Percentiles rank a stretch among this genome's conserved stretches.
Evolutionary conservation across 2,113 vertebrate species (phyloP).

Genomic region (Mustela lutreola): DNA sequence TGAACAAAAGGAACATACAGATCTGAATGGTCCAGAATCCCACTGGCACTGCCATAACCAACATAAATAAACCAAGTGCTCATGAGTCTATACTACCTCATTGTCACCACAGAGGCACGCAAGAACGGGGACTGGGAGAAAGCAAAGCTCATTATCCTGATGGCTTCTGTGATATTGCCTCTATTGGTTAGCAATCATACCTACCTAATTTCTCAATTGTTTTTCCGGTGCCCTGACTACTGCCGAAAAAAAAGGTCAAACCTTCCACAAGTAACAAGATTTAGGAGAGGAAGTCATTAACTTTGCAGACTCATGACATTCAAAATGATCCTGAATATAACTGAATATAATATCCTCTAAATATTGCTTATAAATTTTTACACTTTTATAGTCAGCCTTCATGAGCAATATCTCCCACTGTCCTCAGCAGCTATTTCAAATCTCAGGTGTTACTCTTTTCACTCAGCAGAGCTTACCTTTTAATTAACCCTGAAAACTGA

Average conservation of each 20-base stretch:
- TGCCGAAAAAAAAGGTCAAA: slow-evolving; percentile 46
- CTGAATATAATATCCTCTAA: background rate
- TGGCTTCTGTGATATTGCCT: slow-evolving; percentile 12
- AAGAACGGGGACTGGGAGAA: too few relatives aligned
- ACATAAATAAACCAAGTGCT: too few relatives aligned
- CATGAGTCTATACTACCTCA: too few relatives aligned
- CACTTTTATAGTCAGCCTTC: background rate
- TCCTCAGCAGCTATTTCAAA: background rate
- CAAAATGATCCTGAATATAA: slow-evolving; percentile 30
- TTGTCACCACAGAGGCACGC: too few relatives aligned
- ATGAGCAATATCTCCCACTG: background rate
- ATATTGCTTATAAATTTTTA: background rate
- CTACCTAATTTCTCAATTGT: slow-evolving; percentile 48
- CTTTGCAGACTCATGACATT: slow-evolving; percentile 16
- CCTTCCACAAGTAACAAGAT: slow-evolving; percentile 51
- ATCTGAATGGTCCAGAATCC: too few relatives aligned
- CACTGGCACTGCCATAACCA: too few relatives aligned
- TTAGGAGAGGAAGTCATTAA: slow-evolving; percentile 47
- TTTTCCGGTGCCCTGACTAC: slow-evolving; percentile 58
- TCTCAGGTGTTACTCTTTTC: background rate
- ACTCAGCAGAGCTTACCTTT: background rate
- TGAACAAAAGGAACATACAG: too few relatives aligned
- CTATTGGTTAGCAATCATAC: slow-evolving; percentile 30
- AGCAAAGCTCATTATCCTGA: too few relatives aligned
- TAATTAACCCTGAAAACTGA: slow-evolving; percentile 16